A percentile compares a stretch with the other conserved stretches of the same genome.
These are phyloP conservation scores for Papilio dardanus DNA, from an alignment of 1,140 invertebrate species.

Conservation along the genomic window DNA sequence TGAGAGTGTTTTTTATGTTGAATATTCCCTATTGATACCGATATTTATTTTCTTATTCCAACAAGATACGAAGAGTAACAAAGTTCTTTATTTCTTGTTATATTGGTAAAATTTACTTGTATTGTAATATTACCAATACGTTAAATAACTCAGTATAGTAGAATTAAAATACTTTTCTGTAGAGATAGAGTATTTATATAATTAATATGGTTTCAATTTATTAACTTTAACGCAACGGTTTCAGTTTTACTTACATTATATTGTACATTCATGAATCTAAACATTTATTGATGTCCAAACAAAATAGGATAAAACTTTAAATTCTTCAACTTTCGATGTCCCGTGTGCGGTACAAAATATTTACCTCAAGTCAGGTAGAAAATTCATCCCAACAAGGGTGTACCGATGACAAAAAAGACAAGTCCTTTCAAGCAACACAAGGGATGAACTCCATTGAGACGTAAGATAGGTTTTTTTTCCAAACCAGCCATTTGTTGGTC, in stretches of 20 bases:
- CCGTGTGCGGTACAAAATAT: slow-evolving; percentile 40
- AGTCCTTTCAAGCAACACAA: slow-evolving; percentile 54
- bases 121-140: neutral
- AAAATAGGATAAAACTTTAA: neutral
- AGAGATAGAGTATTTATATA: too few relatives aligned
- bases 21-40: slow-evolving; percentile 60
- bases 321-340: slow-evolving; percentile 34
- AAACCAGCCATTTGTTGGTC: slow-evolving; percentile 53
- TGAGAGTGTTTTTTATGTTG: slow-evolving; percentile 52
- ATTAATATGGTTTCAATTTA: neutral
- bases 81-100: neutral
- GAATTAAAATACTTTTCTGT: neutral
- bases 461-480: slow-evolving; percentile 50
- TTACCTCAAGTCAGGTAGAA: slow-evolving; percentile 57
- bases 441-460: slow-evolving; percentile 57
- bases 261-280: neutral
- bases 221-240: neutral
- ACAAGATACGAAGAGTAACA: neutral
- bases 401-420: slow-evolving; percentile 55
- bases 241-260: neutral
- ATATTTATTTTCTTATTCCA: slow-evolving; percentile 40
- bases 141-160: neutral
- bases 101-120: neutral
- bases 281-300: neutral
- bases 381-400: slow-evolving; percentile 47